Evolutionary conservation across 92 coral and sea anemone species (phyloP), one percentile per base, ranked within the genome.

Genomic region (Virgularia gustaviana): DNA sequence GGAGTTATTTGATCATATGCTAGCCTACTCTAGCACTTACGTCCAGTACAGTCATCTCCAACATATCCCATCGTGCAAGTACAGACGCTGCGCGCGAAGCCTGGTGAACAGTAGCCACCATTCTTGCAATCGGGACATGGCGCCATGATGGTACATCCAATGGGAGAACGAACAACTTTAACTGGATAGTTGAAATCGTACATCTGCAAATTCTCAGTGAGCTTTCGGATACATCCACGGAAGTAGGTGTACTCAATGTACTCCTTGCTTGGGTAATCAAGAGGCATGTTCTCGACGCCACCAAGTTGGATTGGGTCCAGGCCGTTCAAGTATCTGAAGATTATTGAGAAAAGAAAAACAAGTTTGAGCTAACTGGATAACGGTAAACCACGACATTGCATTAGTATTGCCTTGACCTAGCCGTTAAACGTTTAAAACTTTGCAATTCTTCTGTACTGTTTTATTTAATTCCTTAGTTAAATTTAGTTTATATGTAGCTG

Each of bases 271-370:
- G 85, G 85, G 62, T 83, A 70, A 2, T 59, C 56, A 20, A 94
- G 60, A 12, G 65, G 76, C 75, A 68, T 68, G 41, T 82, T 84
- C 73, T 85, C 79, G 16, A 83, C 83, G 9, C 99, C 96, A 32
- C 99, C 99, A 53, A 94, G 83, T 72, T 94, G 99, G 55, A 94
- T 96, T 23, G 99, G 99, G 24, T 95, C 99, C 70, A 94, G 90
- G 4, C 99, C 99, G 56, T 94, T 83, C 53, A 94, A 76, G 61
- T 84, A 94, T 16, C 99, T 94, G 75, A n/a, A 54, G n/a, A n/a
- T n/a, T n/a, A n/a, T 13, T 9, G 9, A 34, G 28, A 9, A 61
- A 47, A 12, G 38, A 35, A 6, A 18, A 42, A 20, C 27, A 1
- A 18, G 36, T 43, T 41, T 68, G 20, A 34, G 15, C 18, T 13